phyloP scores from a whole-genome alignment of 92 coral and sea anemone genomes.

The Epizoanthus illoricatus region DNA sequence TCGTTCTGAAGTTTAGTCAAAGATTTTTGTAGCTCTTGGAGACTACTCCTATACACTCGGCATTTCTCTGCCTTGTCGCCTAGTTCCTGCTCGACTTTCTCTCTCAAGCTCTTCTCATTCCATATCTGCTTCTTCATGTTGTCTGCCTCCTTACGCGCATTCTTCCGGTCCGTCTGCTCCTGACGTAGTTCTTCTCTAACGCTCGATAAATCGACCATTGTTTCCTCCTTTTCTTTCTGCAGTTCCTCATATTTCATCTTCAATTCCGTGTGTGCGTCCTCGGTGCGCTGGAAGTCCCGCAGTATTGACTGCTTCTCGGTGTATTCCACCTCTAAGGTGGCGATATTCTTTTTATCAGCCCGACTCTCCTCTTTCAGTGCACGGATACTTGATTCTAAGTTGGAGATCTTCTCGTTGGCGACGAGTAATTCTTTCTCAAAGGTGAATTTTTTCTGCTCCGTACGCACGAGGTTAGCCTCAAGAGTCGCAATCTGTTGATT shows the following conservation, averaged over 20 bases:
- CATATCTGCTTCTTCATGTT: slow-evolving; percentile 76
- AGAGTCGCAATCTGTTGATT: slow-evolving; percentile 82
- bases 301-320: slow-evolving; percentile 67
- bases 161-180: slow-evolving; percentile 73
- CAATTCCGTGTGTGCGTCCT: slow-evolving; percentile 67
- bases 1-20: slow-evolving; percentile 70
- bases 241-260: slow-evolving; percentile 75
- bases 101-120: slow-evolving; percentile 68
- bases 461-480: slow-evolving; percentile 70
- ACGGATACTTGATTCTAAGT: slow-evolving; percentile 69
- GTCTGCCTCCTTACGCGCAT: slow-evolving; percentile 74
- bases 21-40: slow-evolving; percentile 74
- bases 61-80: slow-evolving; percentile 69
- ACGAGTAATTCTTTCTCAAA: slow-evolving; percentile 87
- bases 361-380: slow-evolving; percentile 81
- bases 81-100: slow-evolving; percentile 76
- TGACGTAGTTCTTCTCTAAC: slow-evolving; percentile 75
- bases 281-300: slow-evolving; percentile 70
- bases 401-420: slow-evolving; percentile 76
- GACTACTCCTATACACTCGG: slow-evolving; percentile 61
- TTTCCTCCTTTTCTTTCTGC: slow-evolving; percentile 82
- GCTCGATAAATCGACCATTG: slow-evolving; percentile 66
- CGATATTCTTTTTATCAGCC: slow-evolving; percentile 85
- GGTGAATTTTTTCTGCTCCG: slow-evolving; percentile 81
- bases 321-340: slow-evolving; percentile 79